These are phyloP conservation scores for Actinemys pallida DNA, from an alignment of 2,113 vertebrate species.

Conservation along the genomic window DNA sequence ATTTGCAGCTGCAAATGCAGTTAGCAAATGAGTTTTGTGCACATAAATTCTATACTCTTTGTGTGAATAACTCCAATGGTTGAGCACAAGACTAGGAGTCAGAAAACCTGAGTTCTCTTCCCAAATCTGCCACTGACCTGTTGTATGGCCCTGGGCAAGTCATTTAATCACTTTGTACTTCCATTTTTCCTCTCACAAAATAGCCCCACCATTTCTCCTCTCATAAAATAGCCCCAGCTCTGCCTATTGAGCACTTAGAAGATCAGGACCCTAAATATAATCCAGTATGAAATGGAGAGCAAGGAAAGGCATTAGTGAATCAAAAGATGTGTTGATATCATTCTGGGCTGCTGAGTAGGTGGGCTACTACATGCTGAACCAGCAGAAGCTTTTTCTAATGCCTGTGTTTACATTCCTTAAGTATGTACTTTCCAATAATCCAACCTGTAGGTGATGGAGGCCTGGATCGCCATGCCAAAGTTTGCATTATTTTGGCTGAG, in stretches of 20 bases:
- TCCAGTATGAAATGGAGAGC: not conserved
- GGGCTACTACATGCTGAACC: not conserved
- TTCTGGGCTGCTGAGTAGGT: not conserved
- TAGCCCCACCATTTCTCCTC: not conserved
- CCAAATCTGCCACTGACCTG: not conserved
- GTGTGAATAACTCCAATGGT: not conserved
- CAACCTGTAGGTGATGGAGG: not conserved
- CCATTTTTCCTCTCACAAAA: not conserved
- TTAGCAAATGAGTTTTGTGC: not conserved
- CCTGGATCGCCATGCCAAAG: not conserved
- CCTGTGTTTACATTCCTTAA: not conserved
- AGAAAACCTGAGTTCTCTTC: not conserved
- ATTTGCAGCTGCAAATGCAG: not conserved
- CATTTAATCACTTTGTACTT: not conserved
- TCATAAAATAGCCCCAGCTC: not conserved
- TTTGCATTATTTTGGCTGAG: not conserved
- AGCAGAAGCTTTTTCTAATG: not conserved
- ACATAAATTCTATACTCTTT: not conserved
- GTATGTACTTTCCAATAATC: not conserved
- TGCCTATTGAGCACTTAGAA: not conserved
- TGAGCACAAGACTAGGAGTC: not conserved
- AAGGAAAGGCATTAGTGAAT: not conserved
- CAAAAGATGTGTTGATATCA: not conserved
- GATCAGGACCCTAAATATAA: not conserved
- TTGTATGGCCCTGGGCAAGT: not conserved